Evolutionary conservation across 2,797 vertebrate species (phyloP).

Genomic region (Tenualosa thibaudeaui): DNA sequence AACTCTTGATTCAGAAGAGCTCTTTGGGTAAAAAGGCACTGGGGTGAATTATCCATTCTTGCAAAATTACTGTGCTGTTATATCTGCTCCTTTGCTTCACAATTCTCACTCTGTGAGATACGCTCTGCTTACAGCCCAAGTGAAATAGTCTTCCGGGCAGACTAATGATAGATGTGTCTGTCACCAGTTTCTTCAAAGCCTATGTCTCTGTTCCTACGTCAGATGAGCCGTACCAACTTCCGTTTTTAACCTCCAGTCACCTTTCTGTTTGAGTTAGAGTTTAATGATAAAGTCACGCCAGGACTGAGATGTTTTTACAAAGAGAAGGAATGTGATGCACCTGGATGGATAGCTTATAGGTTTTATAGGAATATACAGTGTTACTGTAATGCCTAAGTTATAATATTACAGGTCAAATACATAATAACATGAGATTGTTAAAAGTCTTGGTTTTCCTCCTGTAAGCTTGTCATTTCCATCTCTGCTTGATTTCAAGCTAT

Average conservation of each 20-base stretch:
- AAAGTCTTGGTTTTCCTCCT: not conserved
- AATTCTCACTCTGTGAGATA: not conserved
- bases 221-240: not conserved
- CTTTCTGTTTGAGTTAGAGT: not conserved
- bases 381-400: no score
- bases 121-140: not conserved
- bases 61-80: not conserved
- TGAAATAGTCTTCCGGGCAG: not conserved
- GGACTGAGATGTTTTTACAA: not conserved
- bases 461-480: slow-evolving; percentile 7
- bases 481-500: not conserved
- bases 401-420: not conserved
- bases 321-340: not conserved
- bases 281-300: not conserved
- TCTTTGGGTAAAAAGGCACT: not conserved
- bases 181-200: not conserved
- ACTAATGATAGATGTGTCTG: not conserved
- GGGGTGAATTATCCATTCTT: slow-evolving; percentile 15
- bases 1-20: not conserved
- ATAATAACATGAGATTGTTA: not conserved
- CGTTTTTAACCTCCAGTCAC: not conserved
- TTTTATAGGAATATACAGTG: not conserved
- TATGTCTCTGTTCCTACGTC: not conserved
- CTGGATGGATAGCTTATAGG: not conserved
- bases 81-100: not conserved